phyloP scores from a whole-genome alignment of 35 echinoderm and acorn worm genomes.

The Eucidaris tribuloides region DNA sequence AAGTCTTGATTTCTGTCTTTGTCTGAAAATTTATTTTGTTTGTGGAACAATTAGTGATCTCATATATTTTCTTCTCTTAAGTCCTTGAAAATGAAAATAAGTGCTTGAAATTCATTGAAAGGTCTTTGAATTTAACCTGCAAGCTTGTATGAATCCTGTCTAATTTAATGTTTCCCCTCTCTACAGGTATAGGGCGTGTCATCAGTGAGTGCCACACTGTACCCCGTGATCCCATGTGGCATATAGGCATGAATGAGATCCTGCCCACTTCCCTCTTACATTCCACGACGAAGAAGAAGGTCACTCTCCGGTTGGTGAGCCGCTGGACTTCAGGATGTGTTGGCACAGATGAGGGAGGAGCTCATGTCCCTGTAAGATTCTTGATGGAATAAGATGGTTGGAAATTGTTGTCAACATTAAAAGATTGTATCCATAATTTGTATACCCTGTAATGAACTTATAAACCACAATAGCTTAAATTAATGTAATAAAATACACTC shows the following conservation, averaged over 20 bases:
- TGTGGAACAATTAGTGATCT: background rate
- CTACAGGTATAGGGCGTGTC: slow-evolving; percentile 74
- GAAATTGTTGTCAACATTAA: background rate
- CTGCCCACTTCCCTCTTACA: slow-evolving; percentile 87
- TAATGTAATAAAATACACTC: background rate
- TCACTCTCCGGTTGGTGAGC: slow-evolving; percentile 83
- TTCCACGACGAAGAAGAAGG: slow-evolving; percentile 68
- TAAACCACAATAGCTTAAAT: background rate
- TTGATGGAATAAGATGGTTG: no score
- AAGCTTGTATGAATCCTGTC: background rate
- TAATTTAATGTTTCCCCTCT: background rate
- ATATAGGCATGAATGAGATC: slow-evolving; percentile 89
- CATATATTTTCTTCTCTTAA: background rate
- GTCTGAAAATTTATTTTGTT: background rate
- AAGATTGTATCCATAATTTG: background rate
- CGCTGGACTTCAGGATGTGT: slow-evolving; percentile 84
- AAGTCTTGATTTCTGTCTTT: background rate
- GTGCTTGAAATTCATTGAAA: no score
- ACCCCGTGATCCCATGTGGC: slow-evolving; percentile 89
- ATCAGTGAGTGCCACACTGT: slow-evolving; percentile 73
- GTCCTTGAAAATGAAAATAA: background rate
- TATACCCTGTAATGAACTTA: background rate
- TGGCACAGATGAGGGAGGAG: slow-evolving; percentile 61
- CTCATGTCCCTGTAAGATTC: slow-evolving; percentile 70
- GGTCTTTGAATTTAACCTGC: no score